Conservation (phyloP, 2,888 invertebrate genomes). For the Protonemura montana region DNA sequence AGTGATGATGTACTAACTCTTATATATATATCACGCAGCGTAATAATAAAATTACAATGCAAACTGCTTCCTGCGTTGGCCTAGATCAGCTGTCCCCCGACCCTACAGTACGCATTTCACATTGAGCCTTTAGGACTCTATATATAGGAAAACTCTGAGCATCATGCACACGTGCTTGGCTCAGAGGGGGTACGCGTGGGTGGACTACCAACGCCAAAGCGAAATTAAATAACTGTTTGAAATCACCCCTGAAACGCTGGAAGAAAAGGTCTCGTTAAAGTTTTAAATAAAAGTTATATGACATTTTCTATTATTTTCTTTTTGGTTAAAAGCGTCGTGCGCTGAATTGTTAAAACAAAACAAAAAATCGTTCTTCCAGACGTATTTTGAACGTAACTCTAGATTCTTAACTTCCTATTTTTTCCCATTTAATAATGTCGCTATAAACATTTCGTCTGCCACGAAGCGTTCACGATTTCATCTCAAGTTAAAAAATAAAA, state of each 20-base stretch:
- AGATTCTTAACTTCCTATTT: background rate
- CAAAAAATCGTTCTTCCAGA: too few relatives aligned
- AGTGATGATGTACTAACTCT: background rate
- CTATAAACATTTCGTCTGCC: background rate
- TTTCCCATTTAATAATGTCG: background rate
- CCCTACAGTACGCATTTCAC: background rate
- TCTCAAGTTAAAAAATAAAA: background rate
- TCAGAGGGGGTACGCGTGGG: background rate
- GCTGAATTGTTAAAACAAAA: background rate
- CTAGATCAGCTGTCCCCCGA: background rate
- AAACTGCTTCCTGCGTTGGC: background rate
- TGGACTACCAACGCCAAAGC: background rate
- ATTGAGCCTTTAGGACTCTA: background rate
- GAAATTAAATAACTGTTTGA: conserved; percentile 4
- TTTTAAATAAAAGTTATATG: background rate
- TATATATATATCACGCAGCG: too few relatives aligned
- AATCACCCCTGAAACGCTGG: background rate
- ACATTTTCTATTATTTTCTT: background rate
- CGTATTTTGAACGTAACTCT: background rate
- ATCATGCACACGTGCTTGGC: background rate
- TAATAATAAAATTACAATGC: background rate
- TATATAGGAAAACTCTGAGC: background rate
- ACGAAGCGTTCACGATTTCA: background rate
- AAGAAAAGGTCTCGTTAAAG: background rate
- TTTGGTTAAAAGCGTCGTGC: background rate